Percentiles rank a stretch among this genome's conserved stretches.
Conservation (phyloP, 2,888 invertebrate genomes). For the Cheilosia urbana region DNA sequence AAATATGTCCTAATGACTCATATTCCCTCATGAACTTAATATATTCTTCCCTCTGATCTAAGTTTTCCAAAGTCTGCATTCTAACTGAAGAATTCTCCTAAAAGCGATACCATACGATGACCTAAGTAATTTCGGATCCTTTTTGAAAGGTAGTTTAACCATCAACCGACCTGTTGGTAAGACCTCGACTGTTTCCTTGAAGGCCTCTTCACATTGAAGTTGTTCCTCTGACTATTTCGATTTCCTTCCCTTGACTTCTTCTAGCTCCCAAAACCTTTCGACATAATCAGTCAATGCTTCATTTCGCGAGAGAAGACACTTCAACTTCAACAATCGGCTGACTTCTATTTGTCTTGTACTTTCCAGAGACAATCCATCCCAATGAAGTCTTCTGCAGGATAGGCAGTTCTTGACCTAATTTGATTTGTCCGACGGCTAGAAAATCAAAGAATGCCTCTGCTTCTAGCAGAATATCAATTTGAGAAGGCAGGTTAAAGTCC, state of each 20-base stretch:
- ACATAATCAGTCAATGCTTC: not conserved
- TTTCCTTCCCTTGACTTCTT: not conserved
- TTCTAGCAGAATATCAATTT: conserved; percentile 10
- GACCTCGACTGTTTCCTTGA: not conserved
- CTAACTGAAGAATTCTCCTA: no score
- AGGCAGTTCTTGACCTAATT: not conserved
- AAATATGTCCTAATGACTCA: not conserved
- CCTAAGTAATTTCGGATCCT: not conserved
- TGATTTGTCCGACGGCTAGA: not conserved
- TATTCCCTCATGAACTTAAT: not conserved
- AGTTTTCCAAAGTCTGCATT: no score
- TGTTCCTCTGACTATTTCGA: conserved; percentile 1
- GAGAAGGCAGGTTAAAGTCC: conserved; percentile 1
- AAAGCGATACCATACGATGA: conserved; percentile 1
- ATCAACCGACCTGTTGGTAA: not conserved
- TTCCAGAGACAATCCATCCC: conserved; percentile 19
- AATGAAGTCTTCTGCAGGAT: not conserved
- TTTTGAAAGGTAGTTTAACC: not conserved
- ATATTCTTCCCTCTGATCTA: no score
- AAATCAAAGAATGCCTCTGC: conserved; percentile 20
- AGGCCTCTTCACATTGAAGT: not conserved
- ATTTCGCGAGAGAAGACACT: not conserved
- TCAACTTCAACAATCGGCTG: not conserved
- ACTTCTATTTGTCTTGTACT: not conserved
- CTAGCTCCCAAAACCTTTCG: conserved; percentile 17